Evolutionary conservation across 1,140 invertebrate genomes (phyloP).

Genomic region (Bombus superbus): DNA sequence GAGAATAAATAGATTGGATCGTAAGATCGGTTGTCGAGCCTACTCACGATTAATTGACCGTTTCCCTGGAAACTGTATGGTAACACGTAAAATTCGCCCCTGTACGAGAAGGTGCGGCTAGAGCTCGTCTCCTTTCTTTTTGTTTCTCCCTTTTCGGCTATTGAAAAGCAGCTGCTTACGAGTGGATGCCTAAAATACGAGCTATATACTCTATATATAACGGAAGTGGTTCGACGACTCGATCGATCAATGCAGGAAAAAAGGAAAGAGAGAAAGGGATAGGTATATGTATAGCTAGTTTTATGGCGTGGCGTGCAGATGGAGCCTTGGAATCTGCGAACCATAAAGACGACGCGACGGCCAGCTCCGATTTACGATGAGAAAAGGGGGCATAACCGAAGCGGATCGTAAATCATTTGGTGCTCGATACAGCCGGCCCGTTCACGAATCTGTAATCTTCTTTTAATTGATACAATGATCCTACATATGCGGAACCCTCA

Average conservation of each 20-base stretch:
- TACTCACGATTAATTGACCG: conserved; percentile 75
- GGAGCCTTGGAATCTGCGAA: conserved; percentile 33
- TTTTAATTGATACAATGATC: not conserved
- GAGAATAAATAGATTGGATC: no score
- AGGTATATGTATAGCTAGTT: conserved; percentile 31
- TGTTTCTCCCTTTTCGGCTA: conserved; percentile 18
- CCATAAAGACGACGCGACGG: conserved; percentile 31
- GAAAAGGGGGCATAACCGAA: conserved; percentile 28
- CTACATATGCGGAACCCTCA: not conserved
- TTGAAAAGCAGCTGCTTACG: conserved; percentile 64
- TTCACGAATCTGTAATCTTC: not conserved
- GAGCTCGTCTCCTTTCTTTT: conserved; percentile 20
- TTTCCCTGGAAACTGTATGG: not conserved
- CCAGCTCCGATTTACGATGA: conserved; percentile 36
- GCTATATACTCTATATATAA: conserved; percentile 28
- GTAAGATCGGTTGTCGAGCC: conserved; percentile 64
- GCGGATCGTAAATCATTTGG: conserved; percentile 11
- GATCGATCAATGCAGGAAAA: conserved; percentile 45
- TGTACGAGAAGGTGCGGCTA: not conserved
- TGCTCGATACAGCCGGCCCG: not conserved
- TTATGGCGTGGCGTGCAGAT: conserved; percentile 46
- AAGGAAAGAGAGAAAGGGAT: not conserved
- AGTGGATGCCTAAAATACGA: conserved; percentile 58
- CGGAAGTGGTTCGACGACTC: conserved; percentile 46
- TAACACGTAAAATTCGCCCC: conserved; percentile 4